Conservation (phyloP, 2,888 invertebrate genomes). For the Timandra comae region DNA sequence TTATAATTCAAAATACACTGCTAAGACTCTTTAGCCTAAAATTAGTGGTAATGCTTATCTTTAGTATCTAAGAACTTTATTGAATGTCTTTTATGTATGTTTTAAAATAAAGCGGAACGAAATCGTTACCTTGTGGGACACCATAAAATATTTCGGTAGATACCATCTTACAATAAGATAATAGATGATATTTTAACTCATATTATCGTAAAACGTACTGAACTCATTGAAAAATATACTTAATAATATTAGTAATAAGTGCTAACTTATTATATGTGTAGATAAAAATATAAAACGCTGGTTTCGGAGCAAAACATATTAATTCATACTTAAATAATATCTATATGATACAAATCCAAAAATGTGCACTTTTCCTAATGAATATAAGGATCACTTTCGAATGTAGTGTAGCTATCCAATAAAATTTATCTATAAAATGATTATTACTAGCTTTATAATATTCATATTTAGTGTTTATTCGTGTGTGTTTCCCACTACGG, state of each 20-base stretch:
- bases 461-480: slow-evolving; percentile 37
- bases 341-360: slow-evolving; percentile 8
- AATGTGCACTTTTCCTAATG: slow-evolving; percentile 12
- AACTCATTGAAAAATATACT: slow-evolving; percentile 35
- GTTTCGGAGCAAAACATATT: slow-evolving; percentile 62
- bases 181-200: slow-evolving; percentile 29
- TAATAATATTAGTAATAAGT: slow-evolving; percentile 20
- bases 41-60: slow-evolving; percentile 27
- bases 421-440: slow-evolving; percentile 1
- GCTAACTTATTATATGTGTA: slow-evolving; percentile 35
- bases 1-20: slow-evolving; percentile 36
- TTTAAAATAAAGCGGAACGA: slow-evolving; percentile 12
- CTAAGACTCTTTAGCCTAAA: slow-evolving; percentile 35
- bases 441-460: slow-evolving; percentile 19
- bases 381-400: slow-evolving; percentile 15
- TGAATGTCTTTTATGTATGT: slow-evolving; percentile 7
- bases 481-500: slow-evolving; percentile 7
- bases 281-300: slow-evolving; percentile 50
- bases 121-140: slow-evolving; percentile 19
- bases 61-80: slow-evolving; percentile 20
- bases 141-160: no score
- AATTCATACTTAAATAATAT: slow-evolving; percentile 17
- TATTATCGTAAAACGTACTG: slow-evolving; percentile 40
- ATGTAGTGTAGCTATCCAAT: slow-evolving; percentile 12
- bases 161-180: no score